Base-by-base conservation (phyloP, 2,113 vertebrate species). In the Sphaerodactylus townsendi region DNA sequence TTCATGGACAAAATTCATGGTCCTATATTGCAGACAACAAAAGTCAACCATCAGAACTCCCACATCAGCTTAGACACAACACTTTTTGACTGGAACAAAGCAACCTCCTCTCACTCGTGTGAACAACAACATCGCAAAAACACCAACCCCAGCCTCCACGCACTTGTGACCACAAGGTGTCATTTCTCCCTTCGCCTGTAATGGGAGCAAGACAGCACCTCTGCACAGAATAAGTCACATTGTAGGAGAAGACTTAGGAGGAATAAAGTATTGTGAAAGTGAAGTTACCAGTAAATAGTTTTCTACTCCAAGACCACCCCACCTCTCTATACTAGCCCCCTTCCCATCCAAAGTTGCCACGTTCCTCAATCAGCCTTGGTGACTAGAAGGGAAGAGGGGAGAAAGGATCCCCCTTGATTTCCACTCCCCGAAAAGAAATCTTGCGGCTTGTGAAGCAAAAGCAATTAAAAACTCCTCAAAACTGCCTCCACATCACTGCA, bases 181-280 rank as follows among this genome's bases (percentile, higher is more conserved):
- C 56, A 1, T 71, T 62, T 25, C 66, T 39, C 56, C 19, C 50
- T 50, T 78, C 9, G 46, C 79, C 79, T 71, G 8, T 41, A 86
- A 80, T 19, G 19, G 85, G 85, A 17, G 74, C 33, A 53, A 72
- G 46, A 86, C 56, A 82, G 66, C 80, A 59, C 76, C 50, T 79
- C 56, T 39, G n/a, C 3, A 64, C 35, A 73, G 44, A 65, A 53
- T 76, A 71, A 50, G 21, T 28, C 53, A 21, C 41, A 66, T 77
- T 68, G 50, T 53, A 9, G 28, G 37, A 25, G 15, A 21, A 59
- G 56, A 59, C 56, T 21, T 1, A 65, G 48, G 48, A 13, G 48
- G 48, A 13, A 13, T 9, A 13, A 50, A 14, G 41, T 15, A 68
- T 28, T 35, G 25, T 39, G 15, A 5, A 30, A 72, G 30, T 4